Evolutionary conservation across 2,888 invertebrate genomes (phyloP), one percentile per base, ranked within the genome.

Genomic region (Cactoblastis cactorum): DNA sequence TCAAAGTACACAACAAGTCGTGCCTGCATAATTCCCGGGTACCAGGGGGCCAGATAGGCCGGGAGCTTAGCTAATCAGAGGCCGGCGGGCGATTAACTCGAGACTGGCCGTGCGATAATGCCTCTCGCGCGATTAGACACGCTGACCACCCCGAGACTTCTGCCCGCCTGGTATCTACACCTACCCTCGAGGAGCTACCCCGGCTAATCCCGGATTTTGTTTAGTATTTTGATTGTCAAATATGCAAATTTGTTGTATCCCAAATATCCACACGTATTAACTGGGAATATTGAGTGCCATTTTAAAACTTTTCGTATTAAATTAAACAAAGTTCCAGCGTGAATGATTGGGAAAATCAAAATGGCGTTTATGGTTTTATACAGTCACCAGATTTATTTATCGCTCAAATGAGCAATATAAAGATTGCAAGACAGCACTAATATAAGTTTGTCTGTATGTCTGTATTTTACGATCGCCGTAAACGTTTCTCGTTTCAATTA

Each of bases 61-160:
- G 70, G 76, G 77, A 79, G 86, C 85, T 84, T 84, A 82, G 83
- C 80, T 86, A 86, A 87, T 87, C 88, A 85, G 81, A 71, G 73
- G 69, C 77, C 77, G 72, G 65, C 78, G 82, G 83, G 74, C 81
- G 82, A 85, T 87, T 84, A 84, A 83, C 74, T 75, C 74, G 69
- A 67, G 65, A 68, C 73, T 73, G 77, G 71, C 66, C 77, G 71
- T 72, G 77, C 83, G 88, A 84, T 86, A 87, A 87, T 83, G 77
- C 81, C 80, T 78, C 77, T 74, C 84, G 86, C 80, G 77, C 87
- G 86, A 87, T 85, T 87, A 84, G 81, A 65, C 80, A 67, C 71
- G 71, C 81, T 85, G 86, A 84, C 86, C 86, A 73, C 82, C 71
- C 72, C 76, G 67, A 66, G 66, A 65, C 74, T 77, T 68, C 77